Evolutionary conservation across 1,140 invertebrate genomes (phyloP).

Genomic region (Hirudo medicinalis): DNA sequence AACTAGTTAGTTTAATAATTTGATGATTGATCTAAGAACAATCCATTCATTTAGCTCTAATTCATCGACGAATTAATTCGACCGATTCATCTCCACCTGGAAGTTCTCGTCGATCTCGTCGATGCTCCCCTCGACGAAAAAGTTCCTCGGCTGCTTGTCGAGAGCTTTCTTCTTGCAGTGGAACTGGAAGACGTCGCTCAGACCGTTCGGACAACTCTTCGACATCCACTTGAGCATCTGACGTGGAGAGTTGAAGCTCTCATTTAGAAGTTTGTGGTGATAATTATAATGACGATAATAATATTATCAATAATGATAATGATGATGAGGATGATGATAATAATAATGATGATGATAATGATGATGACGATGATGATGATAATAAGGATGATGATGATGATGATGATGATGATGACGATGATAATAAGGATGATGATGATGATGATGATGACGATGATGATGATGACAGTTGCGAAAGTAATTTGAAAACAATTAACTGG

Average conservation of each 20-base stretch:
- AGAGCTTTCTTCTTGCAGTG: conserved; percentile 45
- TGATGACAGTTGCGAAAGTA: too few relatives aligned
- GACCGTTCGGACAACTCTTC: conserved; percentile 72
- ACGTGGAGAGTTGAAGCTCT: background rate
- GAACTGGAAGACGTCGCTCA: conserved; percentile 68
- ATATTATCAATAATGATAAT: too few relatives aligned
- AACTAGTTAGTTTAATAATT: too few relatives aligned
- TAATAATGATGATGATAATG: background rate
- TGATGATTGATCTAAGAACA: too few relatives aligned
- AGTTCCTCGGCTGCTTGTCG: conserved; percentile 60
- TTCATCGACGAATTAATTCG: too few relatives aligned
- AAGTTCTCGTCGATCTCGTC: conserved; percentile 52
- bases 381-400: background rate
- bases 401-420: too few relatives aligned
- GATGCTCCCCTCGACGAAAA: conserved; percentile 73
- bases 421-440: too few relatives aligned
- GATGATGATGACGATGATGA: conserved; percentile 9
- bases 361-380: background rate
- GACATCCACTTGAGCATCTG: conserved; percentile 53
- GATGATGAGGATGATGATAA: background rate
- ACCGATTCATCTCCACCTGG: conserved; percentile 28
- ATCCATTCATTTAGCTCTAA: too few relatives aligned
- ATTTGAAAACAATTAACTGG: too few relatives aligned
- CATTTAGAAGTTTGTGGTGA: background rate
- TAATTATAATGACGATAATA: background rate